Base-by-base conservation (phyloP, 1,140 invertebrate species). In the Achatina immaculata region DNA sequence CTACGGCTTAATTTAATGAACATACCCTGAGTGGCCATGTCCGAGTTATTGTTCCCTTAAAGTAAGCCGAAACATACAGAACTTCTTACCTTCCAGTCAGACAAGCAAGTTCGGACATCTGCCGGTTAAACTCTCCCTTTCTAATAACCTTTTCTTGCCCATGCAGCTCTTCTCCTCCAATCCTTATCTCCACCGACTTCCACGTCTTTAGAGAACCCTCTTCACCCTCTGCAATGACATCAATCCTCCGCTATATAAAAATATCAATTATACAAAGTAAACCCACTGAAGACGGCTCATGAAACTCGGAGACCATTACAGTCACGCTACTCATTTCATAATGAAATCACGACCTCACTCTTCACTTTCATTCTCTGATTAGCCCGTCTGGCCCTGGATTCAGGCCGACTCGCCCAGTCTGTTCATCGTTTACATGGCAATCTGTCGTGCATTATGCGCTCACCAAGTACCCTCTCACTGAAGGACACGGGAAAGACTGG, bases 191-290 rank as follows among this genome's bases (percentile, higher is more conserved):
- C n/a, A n/a, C n/a, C n/a, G n/a, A n/a, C n/a, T n/a, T n/a, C n/a
- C n/a, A n/a, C n/a, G n/a, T n/a, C n/a, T n/a, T n/a, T n/a, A n/a
- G n/a, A n/a, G n/a, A 1, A 55, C 48, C 24, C 21, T 55, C 48
- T 55, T 55, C 48, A 55, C 16, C 58, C 58, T 34, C n/a, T 62
- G 1, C 28, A 31, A 31, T 28, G 28, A 62, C 58, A 62, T 31
- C 28, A n/a, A 62, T 31, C 31, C 16, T 62, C 58, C 31, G n/a
- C 9, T n/a, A 62, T 19, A 62, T 62, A 28, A 28, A 62, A 62
- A 62, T 62, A 62, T 34, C 58, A 62, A 62, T 62, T 62, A 62
- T 62, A 62, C 58, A 62, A 62, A 62, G 58, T 62, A 62, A 62
- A 62, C 58, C 19, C 58, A 62, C n/a, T 11, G 58, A 34, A 1